Base-by-base conservation (phyloP, 2,113 vertebrate genomes). In the Anarrhichthys ocellatus region DNA sequence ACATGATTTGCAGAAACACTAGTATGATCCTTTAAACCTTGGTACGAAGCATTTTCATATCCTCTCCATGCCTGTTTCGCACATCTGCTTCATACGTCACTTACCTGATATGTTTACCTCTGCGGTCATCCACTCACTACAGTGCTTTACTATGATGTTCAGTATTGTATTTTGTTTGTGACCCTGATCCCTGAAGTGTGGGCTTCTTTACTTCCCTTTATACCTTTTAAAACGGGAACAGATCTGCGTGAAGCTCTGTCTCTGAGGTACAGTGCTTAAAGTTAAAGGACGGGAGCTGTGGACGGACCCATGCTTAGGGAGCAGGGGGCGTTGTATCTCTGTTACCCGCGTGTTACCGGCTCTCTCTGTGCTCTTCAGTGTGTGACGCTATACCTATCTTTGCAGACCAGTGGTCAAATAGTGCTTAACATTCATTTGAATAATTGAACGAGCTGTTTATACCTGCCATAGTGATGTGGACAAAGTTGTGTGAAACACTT, bases 321-420 rank as follows among this genome's bases (percentile, higher is more conserved):
- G 17, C 73, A n/a, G 65, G 65, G 48, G 50, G 52, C 27, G 3
- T n/a, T 14, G 67, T 72, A n/a, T 85, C 44, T 61, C 62, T 79
- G 59, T 84, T 86, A 78, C 81, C 87, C 80, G 82, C 20, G 48
- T 88, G 91, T 93, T 91, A 86, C 72, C 48, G 44, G 73, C 68
- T 76, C 71, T 85, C 78, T 81, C 34, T 85, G 83, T 87, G 71
- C 78, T 82, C 81, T 78, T 72, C 64, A 34, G 73, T 76, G 84
- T 91, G 83, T 24, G 22, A 82, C 54, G 65, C 81, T 85, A 14
- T 44, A 59, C 71, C 62, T 65, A 17, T 70, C 58, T 63, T 64
- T 75, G 72, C 79, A 69, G 65, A 80, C 9, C 58, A 75, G 72
- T 87, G 84, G 69, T 83, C 36, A 38, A 64, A 50, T 83, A 59